Evolutionary conservation across 2,888 invertebrate species (phyloP).

Genomic region (Omphaloscelis lunosa): DNA sequence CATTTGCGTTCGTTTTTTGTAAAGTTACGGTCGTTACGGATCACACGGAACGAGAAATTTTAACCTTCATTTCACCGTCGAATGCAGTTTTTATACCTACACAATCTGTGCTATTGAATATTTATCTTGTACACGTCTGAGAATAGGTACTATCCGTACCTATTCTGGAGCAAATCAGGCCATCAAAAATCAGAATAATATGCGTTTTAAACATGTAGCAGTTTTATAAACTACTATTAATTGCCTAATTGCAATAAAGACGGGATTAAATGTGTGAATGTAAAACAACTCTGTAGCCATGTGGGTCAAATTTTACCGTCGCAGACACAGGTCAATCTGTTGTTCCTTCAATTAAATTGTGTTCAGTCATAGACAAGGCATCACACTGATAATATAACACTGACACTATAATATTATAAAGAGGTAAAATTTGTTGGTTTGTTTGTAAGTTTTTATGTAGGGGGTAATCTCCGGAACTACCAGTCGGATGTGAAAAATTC

Average conservation of each 20-base stretch:
- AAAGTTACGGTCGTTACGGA: too few species aligned
- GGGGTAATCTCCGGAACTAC: too few species aligned
- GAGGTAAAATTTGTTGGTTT: too few species aligned
- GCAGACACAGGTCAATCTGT: slow-evolving; percentile 70
- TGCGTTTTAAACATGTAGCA: not conserved
- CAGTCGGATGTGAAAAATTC: too few species aligned
- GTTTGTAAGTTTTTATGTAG: too few species aligned
- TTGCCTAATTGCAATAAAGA: slow-evolving; percentile 2
- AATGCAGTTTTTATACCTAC: slow-evolving; percentile 4
- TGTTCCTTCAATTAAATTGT: slow-evolving; percentile 77
- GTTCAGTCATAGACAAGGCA: slow-evolving; percentile 70
- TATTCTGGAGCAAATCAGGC: not conserved
- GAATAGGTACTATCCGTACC: not conserved
- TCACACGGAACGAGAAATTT: not conserved
- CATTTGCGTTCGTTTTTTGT: not conserved
- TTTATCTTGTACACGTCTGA: slow-evolving; percentile 15
- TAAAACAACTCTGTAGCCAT: slow-evolving; percentile 12
- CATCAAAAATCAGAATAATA: slow-evolving; percentile 2
- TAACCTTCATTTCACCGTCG: slow-evolving; percentile 26
- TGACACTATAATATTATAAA: too few species aligned
- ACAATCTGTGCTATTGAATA: slow-evolving; percentile 27
- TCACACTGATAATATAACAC: slow-evolving; percentile 62
- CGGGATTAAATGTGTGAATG: slow-evolving; percentile 18
- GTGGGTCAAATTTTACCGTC: slow-evolving; percentile 68
- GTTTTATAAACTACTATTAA: not conserved